Evolutionary conservation across 2,113 vertebrate species (phyloP).

Genomic region (Tor tambroides): DNA sequence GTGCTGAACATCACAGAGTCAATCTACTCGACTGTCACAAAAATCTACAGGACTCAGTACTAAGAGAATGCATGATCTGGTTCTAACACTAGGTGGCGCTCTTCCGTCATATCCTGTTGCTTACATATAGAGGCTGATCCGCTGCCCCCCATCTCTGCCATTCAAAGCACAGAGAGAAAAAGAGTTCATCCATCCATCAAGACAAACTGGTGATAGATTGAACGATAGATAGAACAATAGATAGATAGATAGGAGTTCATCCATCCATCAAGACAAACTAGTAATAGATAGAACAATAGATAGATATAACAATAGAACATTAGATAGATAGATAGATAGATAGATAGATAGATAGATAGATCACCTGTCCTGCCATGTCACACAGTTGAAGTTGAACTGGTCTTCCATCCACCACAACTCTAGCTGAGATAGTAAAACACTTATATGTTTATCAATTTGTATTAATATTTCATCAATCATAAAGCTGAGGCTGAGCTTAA

Average conservation of each 20-base stretch:
- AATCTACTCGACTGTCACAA: background rate
- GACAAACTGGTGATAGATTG: background rate
- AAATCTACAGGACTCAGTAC: background rate
- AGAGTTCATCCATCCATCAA: background rate
- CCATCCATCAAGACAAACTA: too few relatives aligned
- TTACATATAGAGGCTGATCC: constrained; percentile 25
- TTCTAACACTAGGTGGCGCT: constrained; percentile 6
- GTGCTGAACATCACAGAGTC: background rate
- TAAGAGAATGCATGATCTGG: background rate
- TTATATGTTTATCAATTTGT: background rate
- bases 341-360: background rate
- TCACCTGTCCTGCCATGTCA: constrained; percentile 91
- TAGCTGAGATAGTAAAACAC: constrained; percentile 70
- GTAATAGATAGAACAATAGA: too few relatives aligned
- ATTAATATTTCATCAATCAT: background rate
- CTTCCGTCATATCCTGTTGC: constrained; percentile 66
- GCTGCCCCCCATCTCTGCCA: constrained; percentile 29
- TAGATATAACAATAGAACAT: too few relatives aligned
- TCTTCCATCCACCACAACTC: constrained; percentile 88
- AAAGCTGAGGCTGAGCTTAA: background rate
- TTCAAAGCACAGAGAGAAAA: constrained; percentile 21
- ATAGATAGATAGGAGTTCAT: too few relatives aligned
- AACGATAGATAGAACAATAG: background rate
- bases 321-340: background rate
- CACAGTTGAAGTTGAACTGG: constrained; percentile 91